Evolutionary conservation across 64 coral and sea anemone species (phyloP), one percentile per base, ranked within the genome.

Genomic region (Orbicella faveolata): DNA sequence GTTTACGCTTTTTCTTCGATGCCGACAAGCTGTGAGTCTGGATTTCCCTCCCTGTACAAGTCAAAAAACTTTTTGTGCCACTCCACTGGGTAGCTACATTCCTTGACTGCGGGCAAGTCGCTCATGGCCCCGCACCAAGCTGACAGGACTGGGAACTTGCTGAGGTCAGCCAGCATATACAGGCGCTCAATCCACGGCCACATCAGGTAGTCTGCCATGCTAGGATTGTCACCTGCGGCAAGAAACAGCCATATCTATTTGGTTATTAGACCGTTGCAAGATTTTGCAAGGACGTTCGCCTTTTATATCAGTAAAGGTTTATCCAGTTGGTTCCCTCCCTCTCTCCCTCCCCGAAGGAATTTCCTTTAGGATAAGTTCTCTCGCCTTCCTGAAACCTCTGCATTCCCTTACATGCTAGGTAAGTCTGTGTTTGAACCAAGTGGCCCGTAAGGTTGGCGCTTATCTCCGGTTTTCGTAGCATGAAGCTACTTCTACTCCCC

Each of bases 131-230:
- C 61, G 21, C 65, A 73, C 65, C 65, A 85, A 48, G 63, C 82
- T 33, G 62, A 65, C 23, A 73, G 37, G 5, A 66, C 82, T 70
- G 82, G 65, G 21, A 70, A 85, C 63, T 85, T 39, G 65, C 21
- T 26, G 37, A 85, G 16, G 25, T 81, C 79, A n/a, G 12, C 1
- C 65, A 53, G 20, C 3, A 26, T 39, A 53, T 16, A 5, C 6
- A 85, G 82, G 20, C 82, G 82, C 17, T 85, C 82, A 73, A 85
- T 48, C 82, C 82, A 85, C 73, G 82, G 82, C 82, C 82, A 85
- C 4, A 85, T 85, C 5, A 85, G 65, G 65, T 69, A 85, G 41
- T 85, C 82, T 85, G 63, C 82, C 82, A 85, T 85, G 1, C 82
- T 66, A 13, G 82, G 82, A 52, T n/a, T 68, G 2, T 69, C 63